phyloP scores from a whole-genome alignment of 2,113 vertebrate genomes.

The Herpailurus yagouaroundi region DNA sequence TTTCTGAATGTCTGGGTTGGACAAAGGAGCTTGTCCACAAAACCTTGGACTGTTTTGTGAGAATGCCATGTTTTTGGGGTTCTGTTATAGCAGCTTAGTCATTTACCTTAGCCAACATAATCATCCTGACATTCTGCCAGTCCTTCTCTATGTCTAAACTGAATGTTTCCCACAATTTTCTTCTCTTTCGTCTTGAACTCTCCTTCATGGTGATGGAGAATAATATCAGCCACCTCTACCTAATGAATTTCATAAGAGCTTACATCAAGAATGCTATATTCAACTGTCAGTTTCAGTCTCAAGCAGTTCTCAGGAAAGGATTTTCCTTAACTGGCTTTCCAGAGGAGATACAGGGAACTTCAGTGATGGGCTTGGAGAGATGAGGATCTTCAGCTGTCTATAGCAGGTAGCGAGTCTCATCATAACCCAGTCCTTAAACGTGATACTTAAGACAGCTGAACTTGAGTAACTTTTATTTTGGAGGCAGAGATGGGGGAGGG shows the following conservation, averaged over 20 bases:
- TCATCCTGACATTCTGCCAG: neutral
- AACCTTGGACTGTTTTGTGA: neutral
- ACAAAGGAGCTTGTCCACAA: neutral
- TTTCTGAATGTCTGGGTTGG: neutral
- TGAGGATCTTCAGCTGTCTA: neutral
- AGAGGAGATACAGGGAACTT: neutral
- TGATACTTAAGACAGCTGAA: neutral
- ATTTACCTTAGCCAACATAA: neutral
- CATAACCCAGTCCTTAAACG: neutral
- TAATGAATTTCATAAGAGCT: neutral
- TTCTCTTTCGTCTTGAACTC: neutral
- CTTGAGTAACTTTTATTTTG: constrained; percentile 31
- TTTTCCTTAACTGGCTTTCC: neutral
- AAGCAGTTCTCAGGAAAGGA: neutral
- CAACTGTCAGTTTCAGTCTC: neutral
- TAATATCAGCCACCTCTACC: neutral
- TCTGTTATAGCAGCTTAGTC: neutral
- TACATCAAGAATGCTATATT: neutral
- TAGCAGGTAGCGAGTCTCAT: neutral
- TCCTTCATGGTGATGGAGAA: neutral
- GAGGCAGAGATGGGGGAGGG: neutral
- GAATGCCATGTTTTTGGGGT: neutral
- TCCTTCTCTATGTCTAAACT: neutral
- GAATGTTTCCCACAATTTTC: neutral
- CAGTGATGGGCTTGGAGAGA: neutral